Evolutionary conservation across 1,140 invertebrate species (phyloP).

Genomic region (Phymastichus coffea): DNA sequence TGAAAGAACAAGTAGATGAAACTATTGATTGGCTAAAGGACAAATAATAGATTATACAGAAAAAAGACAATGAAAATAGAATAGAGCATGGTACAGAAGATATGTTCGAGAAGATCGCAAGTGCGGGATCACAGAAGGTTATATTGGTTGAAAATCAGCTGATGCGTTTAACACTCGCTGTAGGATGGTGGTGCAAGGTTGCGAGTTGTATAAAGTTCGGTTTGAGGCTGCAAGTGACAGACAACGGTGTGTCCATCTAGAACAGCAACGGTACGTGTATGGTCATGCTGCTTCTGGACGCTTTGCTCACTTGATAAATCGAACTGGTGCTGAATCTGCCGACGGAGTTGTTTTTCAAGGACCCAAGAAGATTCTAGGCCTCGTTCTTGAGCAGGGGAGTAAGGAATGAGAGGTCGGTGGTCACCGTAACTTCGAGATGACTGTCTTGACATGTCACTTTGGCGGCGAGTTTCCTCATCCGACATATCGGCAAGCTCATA

Average conservation of each 20-base stretch:
- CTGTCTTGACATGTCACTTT: slow-evolving; percentile 74
- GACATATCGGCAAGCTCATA: slow-evolving; percentile 81
- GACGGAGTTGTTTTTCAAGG: slow-evolving; percentile 26
- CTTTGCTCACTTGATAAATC: slow-evolving; percentile 49
- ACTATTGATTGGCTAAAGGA: no score
- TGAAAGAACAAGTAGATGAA: no score
- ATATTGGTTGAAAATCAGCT: no score
- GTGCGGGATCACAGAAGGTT: not conserved
- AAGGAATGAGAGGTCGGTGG: slow-evolving; percentile 73
- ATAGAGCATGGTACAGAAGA: no score
- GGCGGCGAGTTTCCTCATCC: slow-evolving; percentile 75
- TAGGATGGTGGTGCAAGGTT: slow-evolving; percentile 62
- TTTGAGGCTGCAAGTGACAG: slow-evolving; percentile 74
- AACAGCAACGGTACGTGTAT: slow-evolving; percentile 72
- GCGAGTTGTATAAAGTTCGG: slow-evolving; percentile 58
- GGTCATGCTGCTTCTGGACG: slow-evolving; percentile 57
- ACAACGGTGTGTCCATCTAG: slow-evolving; percentile 81
- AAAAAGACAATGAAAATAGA: no score
- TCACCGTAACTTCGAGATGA: slow-evolving; percentile 79
- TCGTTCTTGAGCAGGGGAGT: slow-evolving; percentile 63
- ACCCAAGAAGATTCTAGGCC: slow-evolving; percentile 40
- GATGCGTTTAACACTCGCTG: slow-evolving; percentile 60
- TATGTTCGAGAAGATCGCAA: no score
- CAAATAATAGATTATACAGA: no score
- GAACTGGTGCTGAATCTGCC: slow-evolving; percentile 51